Percentiles rank a stretch among this genome's conserved stretches.
phyloP scores from a whole-genome alignment of 2,113 vertebrate genomes.

The Hepsetus odoe region DNA sequence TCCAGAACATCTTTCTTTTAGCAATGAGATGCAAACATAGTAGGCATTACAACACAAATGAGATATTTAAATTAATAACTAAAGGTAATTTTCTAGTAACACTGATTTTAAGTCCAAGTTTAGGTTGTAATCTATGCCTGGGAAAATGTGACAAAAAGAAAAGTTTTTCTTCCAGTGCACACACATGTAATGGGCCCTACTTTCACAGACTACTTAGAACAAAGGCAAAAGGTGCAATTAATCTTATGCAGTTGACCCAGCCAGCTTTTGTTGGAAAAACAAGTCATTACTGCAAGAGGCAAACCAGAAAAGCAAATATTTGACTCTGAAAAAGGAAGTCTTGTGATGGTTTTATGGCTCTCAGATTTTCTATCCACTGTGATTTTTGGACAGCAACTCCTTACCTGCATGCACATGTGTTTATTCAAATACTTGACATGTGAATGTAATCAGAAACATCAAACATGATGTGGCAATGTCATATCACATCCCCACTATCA shows the following conservation, averaged over 20 bases:
- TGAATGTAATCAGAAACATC: slow-evolving; percentile 11
- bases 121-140: too few relatives aligned
- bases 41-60: too few relatives aligned
- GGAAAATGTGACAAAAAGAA: too few relatives aligned
- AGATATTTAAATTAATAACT: too few relatives aligned
- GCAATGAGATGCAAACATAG: too few relatives aligned
- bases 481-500: background rate
- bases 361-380: slow-evolving; percentile 41
- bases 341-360: slow-evolving; percentile 42
- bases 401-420: slow-evolving; percentile 20
- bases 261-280: slow-evolving; percentile 28
- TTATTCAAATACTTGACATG: background rate
- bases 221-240: slow-evolving; percentile 13
- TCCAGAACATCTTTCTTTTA: too few relatives aligned
- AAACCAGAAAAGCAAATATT: slow-evolving; percentile 48
- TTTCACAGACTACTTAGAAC: background rate
- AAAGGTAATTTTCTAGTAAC: too few relatives aligned
- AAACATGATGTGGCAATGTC: background rate
- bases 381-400: slow-evolving; percentile 14
- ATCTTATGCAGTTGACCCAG: background rate
- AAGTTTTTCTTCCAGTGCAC: too few relatives aligned
- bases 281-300: slow-evolving; percentile 31
- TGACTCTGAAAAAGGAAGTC: slow-evolving; percentile 34
- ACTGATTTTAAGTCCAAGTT: too few relatives aligned
- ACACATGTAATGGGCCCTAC: too few relatives aligned